Percentiles rank a stretch among this genome's conserved stretches.
These are phyloP conservation scores for Aspidapion aeneum DNA, from an alignment of 2,888 invertebrate genomes.

Conservation along the genomic window DNA sequence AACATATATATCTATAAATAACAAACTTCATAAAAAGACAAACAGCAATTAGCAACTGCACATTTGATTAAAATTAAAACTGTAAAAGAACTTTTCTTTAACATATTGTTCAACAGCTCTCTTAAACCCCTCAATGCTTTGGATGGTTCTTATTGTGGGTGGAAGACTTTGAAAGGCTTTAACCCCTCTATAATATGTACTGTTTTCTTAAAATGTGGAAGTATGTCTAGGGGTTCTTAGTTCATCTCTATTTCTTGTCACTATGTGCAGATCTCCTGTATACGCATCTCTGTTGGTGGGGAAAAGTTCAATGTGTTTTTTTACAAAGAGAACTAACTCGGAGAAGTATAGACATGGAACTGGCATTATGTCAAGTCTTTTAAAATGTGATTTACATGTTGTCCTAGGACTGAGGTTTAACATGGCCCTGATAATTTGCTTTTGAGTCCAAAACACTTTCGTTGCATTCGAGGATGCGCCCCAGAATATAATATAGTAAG, in stretches of 20 bases:
- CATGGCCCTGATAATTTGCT: background rate
- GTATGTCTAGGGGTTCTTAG: background rate
- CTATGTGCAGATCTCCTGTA: background rate
- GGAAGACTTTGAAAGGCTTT: background rate
- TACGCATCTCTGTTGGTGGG: background rate
- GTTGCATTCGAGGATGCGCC: background rate
- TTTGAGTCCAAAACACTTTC: background rate
- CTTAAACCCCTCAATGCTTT: background rate
- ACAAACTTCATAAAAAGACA: background rate
- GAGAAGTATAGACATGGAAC: too few relatives aligned
- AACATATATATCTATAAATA: too few relatives aligned
- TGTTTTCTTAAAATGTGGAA: background rate
- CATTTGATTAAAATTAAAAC: background rate
- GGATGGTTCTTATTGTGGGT: background rate
- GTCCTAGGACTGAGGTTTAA: background rate
- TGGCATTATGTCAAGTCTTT: background rate
- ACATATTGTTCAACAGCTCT: background rate
- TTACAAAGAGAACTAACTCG: too few relatives aligned
- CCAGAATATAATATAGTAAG: background rate
- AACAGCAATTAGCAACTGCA: background rate
- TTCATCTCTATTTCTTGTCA: background rate
- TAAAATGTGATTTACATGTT: background rate
- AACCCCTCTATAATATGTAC: background rate
- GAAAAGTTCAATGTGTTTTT: background rate
- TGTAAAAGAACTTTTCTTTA: background rate